Evolutionary conservation across 2,113 vertebrate genomes (phyloP), one percentile per base, ranked within the genome.

Genomic region (Neolamprologus longior): DNA sequence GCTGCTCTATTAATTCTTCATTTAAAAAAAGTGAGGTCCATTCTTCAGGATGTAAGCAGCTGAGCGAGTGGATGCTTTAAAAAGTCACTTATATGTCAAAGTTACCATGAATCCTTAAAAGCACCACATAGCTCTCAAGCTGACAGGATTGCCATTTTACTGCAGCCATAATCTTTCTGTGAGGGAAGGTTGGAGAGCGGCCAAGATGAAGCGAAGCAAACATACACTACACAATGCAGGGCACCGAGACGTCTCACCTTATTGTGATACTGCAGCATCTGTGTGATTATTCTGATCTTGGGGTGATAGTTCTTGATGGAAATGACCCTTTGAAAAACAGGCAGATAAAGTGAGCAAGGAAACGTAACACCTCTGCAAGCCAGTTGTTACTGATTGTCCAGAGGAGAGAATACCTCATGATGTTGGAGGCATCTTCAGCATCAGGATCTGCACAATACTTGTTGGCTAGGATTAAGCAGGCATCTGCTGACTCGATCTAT

Each of bases 301-400:
- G 99, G 99, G 88, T 99, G 98, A 88, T 99, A 99, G 95, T 99
- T 99, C 96, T 99, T 99, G 95, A 99, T 99, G 31, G 99, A 99
- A 95, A 99, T 99, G 47, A 99, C 99, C 96, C 99, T 99, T 84
- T 37, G 78, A 92, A 88, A 63, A 50, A 63, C 28, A 81, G 10
- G 2, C 14, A 66, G 37, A 80, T 35, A 80, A 7, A 71, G 19
- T 53, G 7, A 89, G 57, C 17, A 55, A n/a, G 8, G 5, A 57
- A 80, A 45, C n/a, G 9, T 17, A 58, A 55, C 10, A 52, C 4
- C 3, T 21, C 17, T 24, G 14, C 9, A 24, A 5, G 12, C 19
- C 7, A n/a, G 15, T 84, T 80, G 54, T 17, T 21, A 37, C 9
- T 24, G 3, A 40, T 45, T 53, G 82, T 68, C 4, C 14, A 35